phyloP scores from a whole-genome alignment of 2,888 invertebrate species.

The Enchytraeus crypticus region DNA sequence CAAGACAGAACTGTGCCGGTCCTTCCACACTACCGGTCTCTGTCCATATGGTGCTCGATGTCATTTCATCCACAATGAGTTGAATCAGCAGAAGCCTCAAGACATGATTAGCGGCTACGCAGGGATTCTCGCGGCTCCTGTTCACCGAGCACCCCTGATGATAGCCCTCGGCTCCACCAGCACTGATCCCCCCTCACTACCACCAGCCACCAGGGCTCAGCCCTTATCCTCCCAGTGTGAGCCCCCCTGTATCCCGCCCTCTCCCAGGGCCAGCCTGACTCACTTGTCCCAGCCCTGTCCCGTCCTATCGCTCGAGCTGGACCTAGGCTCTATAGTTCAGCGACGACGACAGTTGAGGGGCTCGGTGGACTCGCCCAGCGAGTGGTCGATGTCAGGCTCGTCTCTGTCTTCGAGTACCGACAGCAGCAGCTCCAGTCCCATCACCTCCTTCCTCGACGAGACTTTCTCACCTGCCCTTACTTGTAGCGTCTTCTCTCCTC shows the following conservation, averaged over 20 bases:
- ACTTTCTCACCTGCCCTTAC: not conserved
- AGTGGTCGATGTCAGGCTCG: conserved; percentile 53
- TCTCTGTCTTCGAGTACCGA: conserved; percentile 59
- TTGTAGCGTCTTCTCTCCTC: not conserved
- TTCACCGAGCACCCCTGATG: not conserved
- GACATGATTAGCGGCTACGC: too few species aligned
- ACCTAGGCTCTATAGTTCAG: too few species aligned
- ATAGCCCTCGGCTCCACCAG: too few species aligned
- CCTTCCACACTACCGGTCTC: conserved; percentile 90
- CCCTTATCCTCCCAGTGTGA: not conserved
- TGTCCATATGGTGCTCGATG: conserved; percentile 96
- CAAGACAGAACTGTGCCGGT: conserved; percentile 91
- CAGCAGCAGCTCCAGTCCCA: conserved; percentile 59
- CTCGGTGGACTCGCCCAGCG: not conserved
- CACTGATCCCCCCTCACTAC: too few species aligned
- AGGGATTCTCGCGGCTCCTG: conserved; percentile 14
- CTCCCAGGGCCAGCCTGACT: not conserved
- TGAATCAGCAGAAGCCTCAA: too few species aligned
- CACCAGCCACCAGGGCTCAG: not conserved
- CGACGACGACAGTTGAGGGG: not conserved
- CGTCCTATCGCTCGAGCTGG: not conserved
- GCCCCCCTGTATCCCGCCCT: too few species aligned
- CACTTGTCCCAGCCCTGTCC: not conserved
- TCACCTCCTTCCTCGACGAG: conserved; percentile 44
- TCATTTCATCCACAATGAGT: conserved; percentile 86